Conservation (phyloP, 2,113 vertebrate genomes). For the Otus sunia region DNA sequence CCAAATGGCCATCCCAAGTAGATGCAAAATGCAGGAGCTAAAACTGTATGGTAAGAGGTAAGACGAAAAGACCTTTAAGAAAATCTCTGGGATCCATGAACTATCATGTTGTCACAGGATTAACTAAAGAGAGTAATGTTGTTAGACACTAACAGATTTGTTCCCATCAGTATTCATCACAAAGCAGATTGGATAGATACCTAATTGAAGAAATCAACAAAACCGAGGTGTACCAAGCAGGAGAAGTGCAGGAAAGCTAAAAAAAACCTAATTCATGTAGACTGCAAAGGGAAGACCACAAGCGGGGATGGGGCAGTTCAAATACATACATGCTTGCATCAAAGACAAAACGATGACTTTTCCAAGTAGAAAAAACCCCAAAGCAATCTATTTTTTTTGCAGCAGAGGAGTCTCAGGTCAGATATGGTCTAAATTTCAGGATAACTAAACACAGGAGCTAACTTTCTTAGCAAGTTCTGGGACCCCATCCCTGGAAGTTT, state of each 20-base stretch:
- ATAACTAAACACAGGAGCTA: neutral
- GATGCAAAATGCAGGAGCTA: neutral
- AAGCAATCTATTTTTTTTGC: neutral
- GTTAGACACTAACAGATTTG: neutral
- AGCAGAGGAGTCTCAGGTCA: neutral
- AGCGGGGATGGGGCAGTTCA: neutral
- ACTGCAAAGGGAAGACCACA: neutral
- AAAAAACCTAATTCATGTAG: neutral
- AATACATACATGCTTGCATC: neutral
- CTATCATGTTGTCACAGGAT: neutral
- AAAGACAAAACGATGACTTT: neutral
- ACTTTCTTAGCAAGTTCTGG: neutral
- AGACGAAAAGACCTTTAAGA: neutral
- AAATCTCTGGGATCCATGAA: neutral
- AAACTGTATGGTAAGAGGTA: neutral
- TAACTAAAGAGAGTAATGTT: neutral
- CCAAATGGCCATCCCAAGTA: neutral
- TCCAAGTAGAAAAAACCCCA: neutral
- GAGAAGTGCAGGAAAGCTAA: neutral
- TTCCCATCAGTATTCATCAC: neutral
- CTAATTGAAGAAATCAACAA: neutral
- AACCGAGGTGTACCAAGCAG: neutral
- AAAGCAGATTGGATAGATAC: neutral
- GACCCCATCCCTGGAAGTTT: neutral
- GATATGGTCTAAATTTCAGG: neutral